phyloP scores from a whole-genome alignment of 2,113 vertebrate species.

The Nyctibius bracteatus region DNA sequence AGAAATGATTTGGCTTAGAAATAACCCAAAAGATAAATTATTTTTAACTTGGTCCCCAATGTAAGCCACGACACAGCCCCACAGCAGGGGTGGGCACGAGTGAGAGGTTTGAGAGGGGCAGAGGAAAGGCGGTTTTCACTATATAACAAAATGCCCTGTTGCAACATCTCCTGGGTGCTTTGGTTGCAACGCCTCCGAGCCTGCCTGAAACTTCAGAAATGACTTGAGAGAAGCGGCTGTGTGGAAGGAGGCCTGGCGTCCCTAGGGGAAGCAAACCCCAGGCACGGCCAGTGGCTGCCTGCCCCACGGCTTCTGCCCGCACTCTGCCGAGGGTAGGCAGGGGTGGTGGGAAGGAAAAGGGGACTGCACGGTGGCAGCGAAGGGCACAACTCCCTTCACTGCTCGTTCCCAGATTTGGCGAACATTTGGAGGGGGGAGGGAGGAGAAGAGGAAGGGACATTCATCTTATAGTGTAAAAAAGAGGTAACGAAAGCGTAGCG shows the following conservation, averaged over 20 bases:
- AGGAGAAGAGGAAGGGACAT: neutral
- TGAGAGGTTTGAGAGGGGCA: neutral
- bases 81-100: neutral
- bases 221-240: neutral
- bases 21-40: neutral
- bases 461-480: neutral
- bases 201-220: neutral
- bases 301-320: neutral
- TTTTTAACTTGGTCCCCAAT: neutral
- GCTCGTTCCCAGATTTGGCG: fast-evolving
- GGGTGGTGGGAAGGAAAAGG: neutral
- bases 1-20: neutral
- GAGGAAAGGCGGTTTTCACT: neutral
- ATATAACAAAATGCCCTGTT: neutral
- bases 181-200: neutral
- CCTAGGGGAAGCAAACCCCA: neutral
- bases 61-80: fast-evolving
- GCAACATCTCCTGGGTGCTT: neutral
- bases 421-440: neutral
- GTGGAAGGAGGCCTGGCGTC: neutral
- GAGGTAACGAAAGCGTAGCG: neutral
- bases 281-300: neutral
- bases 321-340: fast-evolving
- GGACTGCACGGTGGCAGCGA: neutral
- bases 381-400: neutral